Conservation (phyloP, 2,888 invertebrate genomes). For the Cheilosia scutellata region DNA sequence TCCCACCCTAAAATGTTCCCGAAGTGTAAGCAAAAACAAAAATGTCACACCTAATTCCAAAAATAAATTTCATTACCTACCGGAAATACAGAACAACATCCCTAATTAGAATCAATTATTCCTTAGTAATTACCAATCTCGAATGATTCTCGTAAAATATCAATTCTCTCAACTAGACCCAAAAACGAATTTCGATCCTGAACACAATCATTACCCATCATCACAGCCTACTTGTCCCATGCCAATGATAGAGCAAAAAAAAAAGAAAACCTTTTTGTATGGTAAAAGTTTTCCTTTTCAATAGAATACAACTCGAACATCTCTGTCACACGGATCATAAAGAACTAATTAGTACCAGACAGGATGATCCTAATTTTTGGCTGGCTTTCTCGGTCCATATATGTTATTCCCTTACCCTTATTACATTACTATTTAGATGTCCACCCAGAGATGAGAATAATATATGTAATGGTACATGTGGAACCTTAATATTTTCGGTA, state of each 20-base stretch:
- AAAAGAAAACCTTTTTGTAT: not conserved
- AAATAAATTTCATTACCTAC: not conserved
- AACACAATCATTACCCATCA: not conserved
- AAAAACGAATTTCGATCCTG: conserved; percentile 8
- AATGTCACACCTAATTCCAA: no score
- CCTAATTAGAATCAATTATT: conserved; percentile 20
- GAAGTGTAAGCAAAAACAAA: no score
- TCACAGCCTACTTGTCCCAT: not conserved
- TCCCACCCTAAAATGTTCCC: no score
- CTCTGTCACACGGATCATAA: conserved; percentile 55
- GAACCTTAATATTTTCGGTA: conserved; percentile 20
- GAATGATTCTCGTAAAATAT: conserved; percentile 18
- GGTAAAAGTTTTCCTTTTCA: conserved; percentile 31
- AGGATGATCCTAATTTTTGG: conserved; percentile 56
- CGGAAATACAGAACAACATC: not conserved
- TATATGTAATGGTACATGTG: conserved; percentile 5
- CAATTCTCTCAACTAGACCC: conserved; percentile 9
- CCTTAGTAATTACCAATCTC: conserved; percentile 9
- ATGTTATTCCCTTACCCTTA: conserved; percentile 14
- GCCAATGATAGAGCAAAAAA: not conserved
- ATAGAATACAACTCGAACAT: conserved; percentile 1
- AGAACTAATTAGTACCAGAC: conserved; percentile 52
- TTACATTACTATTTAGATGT: conserved; percentile 2
- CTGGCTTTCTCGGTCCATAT: conserved; percentile 25
- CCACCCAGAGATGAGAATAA: not conserved